Conservation (phyloP, 1,140 invertebrate species). For the Scylla paramamosain region DNA sequence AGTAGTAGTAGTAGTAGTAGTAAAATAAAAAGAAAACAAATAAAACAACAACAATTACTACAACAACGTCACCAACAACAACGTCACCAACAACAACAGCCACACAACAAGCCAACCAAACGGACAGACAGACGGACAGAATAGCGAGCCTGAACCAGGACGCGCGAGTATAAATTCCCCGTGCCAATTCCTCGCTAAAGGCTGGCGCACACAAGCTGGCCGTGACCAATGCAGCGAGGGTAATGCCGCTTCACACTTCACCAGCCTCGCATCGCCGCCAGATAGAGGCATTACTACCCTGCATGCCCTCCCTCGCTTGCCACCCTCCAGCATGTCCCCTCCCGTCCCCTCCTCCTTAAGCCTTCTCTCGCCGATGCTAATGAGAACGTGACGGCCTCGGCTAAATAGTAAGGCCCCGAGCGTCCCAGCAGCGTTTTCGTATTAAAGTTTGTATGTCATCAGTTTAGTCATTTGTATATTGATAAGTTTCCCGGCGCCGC, state of each 20-base stretch:
- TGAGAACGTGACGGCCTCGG: not conserved
- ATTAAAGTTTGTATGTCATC: constrained; percentile 4
- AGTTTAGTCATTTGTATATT: constrained; percentile 7
- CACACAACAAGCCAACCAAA: not conserved
- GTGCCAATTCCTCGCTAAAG: not conserved
- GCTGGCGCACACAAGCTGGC: not conserved
- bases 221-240: not conserved
- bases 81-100: not conserved
- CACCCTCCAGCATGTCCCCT: not conserved
- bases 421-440: not conserved
- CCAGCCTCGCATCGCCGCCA: not conserved
- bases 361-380: not conserved
- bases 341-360: not conserved
- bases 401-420: not conserved
- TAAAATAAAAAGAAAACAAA: not conserved
- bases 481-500: not conserved
- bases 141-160: not conserved
- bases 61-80: not conserved
- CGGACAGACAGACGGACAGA: constrained; percentile 28
- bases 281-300: not conserved
- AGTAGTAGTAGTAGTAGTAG: no score
- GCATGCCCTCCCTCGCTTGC: no score
- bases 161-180: not conserved
- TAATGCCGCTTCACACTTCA: constrained; percentile 13
- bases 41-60: not conserved